These are phyloP conservation scores for Enteromius afrohamiltoni DNA, from an alignment of 2,797 vertebrate species.

Conservation along the genomic window DNA sequence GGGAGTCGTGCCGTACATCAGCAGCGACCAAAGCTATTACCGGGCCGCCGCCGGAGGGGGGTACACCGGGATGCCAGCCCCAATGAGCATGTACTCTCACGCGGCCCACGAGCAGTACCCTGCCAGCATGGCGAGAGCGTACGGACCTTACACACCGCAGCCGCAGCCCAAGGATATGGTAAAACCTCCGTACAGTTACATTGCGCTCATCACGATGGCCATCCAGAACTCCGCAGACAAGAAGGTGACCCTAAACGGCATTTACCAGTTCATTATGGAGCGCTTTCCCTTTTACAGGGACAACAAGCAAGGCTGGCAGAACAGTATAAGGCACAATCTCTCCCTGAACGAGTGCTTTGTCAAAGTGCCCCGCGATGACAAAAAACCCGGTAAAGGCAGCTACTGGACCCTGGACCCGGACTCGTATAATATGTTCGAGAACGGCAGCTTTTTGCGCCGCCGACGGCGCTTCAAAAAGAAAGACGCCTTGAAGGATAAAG, in stretches of 20 bases:
- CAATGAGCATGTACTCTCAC: slow-evolving; percentile 97
- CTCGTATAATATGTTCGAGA: slow-evolving; percentile 97
- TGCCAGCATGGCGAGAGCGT: slow-evolving; percentile 88
- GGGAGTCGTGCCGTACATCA: slow-evolving; percentile 96
- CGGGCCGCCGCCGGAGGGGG: slow-evolving; percentile 89
- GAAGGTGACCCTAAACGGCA: slow-evolving; percentile 95
- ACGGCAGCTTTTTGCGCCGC: slow-evolving; percentile 91
- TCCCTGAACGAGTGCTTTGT: slow-evolving; percentile 94
- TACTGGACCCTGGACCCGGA: slow-evolving; percentile 96
- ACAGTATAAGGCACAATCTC: slow-evolving; percentile 90
- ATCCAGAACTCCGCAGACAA: slow-evolving; percentile 95
- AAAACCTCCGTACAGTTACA: slow-evolving; percentile 93
- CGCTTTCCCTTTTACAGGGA: slow-evolving; percentile 94
- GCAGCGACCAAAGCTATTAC: slow-evolving; percentile 95
- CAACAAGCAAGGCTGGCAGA: slow-evolving; percentile 95
- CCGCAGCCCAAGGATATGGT: slow-evolving; percentile 98
- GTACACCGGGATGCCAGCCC: slow-evolving; percentile 94
- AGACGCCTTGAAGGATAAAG: slow-evolving; percentile 92
- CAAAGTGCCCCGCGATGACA: slow-evolving; percentile 92
- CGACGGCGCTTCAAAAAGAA: slow-evolving; percentile 95
- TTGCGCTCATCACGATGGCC: slow-evolving; percentile 95
- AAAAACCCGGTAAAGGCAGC: slow-evolving; percentile 93
- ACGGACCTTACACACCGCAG: slow-evolving; percentile 88
- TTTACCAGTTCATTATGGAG: slow-evolving; percentile 98
- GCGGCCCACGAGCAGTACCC: slow-evolving; percentile 86